A percentile compares a stretch with the other conserved stretches of the same genome.
Conservation (phyloP, 2,888 invertebrate species). For the Yponomeuta malinellus region DNA sequence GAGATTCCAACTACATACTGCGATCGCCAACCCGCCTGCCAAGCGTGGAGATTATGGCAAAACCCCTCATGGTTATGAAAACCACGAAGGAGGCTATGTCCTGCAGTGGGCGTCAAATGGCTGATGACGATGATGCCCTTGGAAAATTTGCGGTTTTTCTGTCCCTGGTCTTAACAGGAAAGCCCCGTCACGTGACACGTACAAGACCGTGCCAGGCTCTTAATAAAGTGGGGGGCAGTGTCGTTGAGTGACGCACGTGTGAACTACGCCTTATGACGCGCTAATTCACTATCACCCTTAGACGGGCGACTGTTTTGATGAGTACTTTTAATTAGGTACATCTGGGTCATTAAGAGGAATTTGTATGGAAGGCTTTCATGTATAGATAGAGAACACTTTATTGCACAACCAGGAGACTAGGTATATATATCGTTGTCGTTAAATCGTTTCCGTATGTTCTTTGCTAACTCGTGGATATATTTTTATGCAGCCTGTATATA, state of each 20-base stretch:
- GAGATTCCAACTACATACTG: too few species aligned
- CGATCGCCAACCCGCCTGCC: too few species aligned
- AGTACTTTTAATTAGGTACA: not conserved
- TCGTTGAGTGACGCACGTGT: conserved; percentile 26
- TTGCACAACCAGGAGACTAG: too few species aligned
- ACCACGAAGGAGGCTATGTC: too few species aligned
- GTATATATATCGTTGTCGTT: not conserved
- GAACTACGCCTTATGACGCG: conserved; percentile 35
- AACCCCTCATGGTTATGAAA: too few species aligned
- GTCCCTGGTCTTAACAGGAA: not conserved
- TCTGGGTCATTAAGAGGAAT: not conserved
- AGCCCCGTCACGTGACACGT: conserved; percentile 12
- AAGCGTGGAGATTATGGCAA: too few species aligned
- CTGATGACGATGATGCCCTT: too few species aligned
- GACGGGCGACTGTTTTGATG: not conserved
- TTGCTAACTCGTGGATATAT: not conserved
- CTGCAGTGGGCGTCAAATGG: too few species aligned
- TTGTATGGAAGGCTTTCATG: not conserved
- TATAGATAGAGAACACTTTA: too few species aligned
- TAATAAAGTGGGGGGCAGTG: conserved; percentile 18
- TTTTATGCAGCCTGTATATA: too few species aligned
- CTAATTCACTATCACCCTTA: conserved; percentile 8
- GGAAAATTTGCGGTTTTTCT: not conserved
- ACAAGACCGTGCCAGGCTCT: conserved; percentile 23
- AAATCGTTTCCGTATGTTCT: not conserved